Base-by-base conservation (phyloP, 2,888 invertebrate genomes). In the Nomada fabriciana region DNA sequence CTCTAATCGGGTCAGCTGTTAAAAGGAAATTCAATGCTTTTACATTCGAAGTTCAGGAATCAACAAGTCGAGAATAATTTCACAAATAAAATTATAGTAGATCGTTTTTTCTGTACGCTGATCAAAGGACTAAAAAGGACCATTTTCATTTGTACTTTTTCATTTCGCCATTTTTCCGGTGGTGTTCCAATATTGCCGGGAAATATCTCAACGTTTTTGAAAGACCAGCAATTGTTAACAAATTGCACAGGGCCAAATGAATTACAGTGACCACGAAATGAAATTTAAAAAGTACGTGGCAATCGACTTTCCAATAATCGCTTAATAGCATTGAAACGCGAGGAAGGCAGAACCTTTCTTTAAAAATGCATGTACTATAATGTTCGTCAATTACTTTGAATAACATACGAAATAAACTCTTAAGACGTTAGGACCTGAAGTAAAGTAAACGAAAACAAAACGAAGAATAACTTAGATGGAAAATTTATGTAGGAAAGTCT, bases 1-100 rank as follows among this genome's bases (percentile, higher is more conserved):
- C 57, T 85, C 83, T 13, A 86, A 64, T 55, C 50, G 76, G 20
- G 67, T 78, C 43, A 76, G 73, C 89, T 89, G 52, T 42, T 76
- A 79, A 43, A 43, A 25, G 13, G 42, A 50, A 9, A 25, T 42
- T 68, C 47, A 15, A 47, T 47, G 47, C 15, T 47, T 47, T 47
- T 47, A 11, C 47, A 47, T 47, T 36, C 36, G 0, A 36, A 0
- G 36, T 36, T 36, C 36, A 36, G 36, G 36, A 36, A 36, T 36
- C 36, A 36, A 36, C 36, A 36, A 36, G 36, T 36, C 36, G 36
- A 36, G 36, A 36, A 36, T 36, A 36, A 36, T 36, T 1, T 36
- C 36, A 7, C 36, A 36, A 36, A 7, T 36, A 9, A 36, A 36
- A 36, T 36, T 36, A 36, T 9, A 36, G 36, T 36, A 5, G 7